Conservation (phyloP, 2,113 vertebrate genomes). For the Cryptotis parvus region DNA sequence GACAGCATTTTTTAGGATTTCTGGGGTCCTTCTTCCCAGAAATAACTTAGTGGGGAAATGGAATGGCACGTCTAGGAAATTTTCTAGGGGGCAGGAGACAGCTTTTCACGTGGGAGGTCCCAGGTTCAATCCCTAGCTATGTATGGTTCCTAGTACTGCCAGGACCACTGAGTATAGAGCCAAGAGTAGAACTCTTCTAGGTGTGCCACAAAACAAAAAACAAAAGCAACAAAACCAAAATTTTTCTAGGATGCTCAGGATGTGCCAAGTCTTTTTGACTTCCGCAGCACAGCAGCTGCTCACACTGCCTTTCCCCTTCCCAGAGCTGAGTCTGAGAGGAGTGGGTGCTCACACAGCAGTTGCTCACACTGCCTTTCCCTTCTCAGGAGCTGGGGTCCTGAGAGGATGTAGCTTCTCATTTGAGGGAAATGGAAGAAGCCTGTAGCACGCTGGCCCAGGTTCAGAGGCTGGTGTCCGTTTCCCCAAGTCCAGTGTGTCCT, state of each 20-base stretch:
- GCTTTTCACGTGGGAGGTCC: too few relatives aligned
- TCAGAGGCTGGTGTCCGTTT: conserved; percentile 81
- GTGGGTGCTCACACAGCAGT: not conserved
- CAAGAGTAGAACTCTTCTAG: too few relatives aligned
- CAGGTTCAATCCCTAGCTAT: too few relatives aligned
- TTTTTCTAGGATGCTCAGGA: conserved; percentile 4
- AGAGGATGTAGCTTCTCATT: conserved; percentile 90
- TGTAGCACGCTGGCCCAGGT: conserved; percentile 82
- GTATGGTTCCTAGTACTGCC: too few relatives aligned
- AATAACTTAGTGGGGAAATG: not conserved
- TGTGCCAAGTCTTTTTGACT: not conserved
- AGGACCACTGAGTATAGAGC: too few relatives aligned
- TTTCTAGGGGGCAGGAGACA: not conserved
- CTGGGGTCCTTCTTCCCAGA: not conserved
- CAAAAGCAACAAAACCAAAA: not conserved
- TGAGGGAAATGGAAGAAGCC: conserved; percentile 90
- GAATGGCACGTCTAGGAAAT: conserved; percentile 23
- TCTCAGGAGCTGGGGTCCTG: conserved; percentile 85
- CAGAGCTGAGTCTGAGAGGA: too few relatives aligned
- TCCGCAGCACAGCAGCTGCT: too few relatives aligned
- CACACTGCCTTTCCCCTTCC: too few relatives aligned
- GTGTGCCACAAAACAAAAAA: too few relatives aligned
- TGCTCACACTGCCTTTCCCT: not conserved
- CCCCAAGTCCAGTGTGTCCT: not conserved
- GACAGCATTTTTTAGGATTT: not conserved